Base-by-base conservation (phyloP, 2,888 invertebrate genomes). In the Sipha maydis region DNA sequence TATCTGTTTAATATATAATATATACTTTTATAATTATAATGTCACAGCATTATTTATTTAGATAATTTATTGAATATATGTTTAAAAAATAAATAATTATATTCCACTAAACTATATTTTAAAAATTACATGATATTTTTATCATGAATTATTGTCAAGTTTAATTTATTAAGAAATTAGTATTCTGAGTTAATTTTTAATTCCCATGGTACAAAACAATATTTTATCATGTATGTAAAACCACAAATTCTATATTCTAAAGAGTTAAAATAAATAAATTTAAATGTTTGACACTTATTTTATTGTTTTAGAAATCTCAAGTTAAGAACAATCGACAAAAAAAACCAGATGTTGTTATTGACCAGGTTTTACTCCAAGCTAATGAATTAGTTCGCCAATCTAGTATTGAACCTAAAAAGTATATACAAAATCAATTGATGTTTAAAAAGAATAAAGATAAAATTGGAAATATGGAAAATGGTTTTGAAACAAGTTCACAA, bases 401-500 rank as follows among this genome's bases (percentile, higher is more conserved):
- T 38, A 88, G 88, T 75, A 88, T 88, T 82, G 88, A 88, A 82
- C 88, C 88, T 41, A 88, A 88, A 67, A 82, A 88, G 82, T 88
- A 88, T 11, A 82, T 88, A 61, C 88, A 88, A 76, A 88, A 88
- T 75, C 88, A 88, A 8, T 48, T 88, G 9, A 41, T 88, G 88
- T 88, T 88, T 0, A 88, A 88, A 88, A 88, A 88, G 17, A 88
- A 82, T 88, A 88, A 82, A 88, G 80, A 75, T 73, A 88, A 88
- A 82, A 56, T 67, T 54, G 88, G 31, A 73, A 82, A 38, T 82
- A 75, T 28, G 61, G 88, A 82, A 3, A 82, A 75, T 88, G 31
- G 75, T 75, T 0, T 75, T 61, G 88, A 82, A 48, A 25, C 56
- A 82, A 41, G 67, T 48, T 4, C 82, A 25, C 61, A 31, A 48